These are phyloP conservation scores for Plecturocebus donacophilus DNA, from an alignment of 2,113 vertebrate species.

Conservation along the genomic window DNA sequence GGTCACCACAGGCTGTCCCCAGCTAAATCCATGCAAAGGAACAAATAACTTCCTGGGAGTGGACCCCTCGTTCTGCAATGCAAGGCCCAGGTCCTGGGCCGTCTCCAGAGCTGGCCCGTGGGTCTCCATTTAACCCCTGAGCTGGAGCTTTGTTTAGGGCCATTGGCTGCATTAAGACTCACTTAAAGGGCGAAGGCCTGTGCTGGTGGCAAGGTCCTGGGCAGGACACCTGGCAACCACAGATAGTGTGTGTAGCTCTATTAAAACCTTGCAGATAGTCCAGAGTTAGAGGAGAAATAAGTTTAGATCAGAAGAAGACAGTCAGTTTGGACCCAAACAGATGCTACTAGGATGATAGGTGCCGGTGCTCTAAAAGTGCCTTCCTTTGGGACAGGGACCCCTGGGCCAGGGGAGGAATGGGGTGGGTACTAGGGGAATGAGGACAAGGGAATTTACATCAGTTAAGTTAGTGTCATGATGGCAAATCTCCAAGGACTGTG, in stretches of 20 bases:
- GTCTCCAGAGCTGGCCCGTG: background rate
- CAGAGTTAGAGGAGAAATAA: background rate
- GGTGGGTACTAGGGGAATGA: rapidly evolving
- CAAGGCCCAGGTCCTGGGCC: background rate
- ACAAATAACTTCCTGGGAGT: background rate
- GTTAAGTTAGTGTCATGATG: rapidly evolving
- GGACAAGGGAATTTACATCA: rapidly evolving
- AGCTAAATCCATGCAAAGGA: no score
- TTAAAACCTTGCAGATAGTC: rapidly evolving
- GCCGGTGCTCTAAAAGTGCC: background rate
- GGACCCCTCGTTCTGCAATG: background rate
- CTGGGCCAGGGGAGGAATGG: background rate
- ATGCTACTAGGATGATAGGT: rapidly evolving
- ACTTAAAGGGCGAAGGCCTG: no score
- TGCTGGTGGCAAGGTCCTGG: background rate
- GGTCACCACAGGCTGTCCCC: background rate
- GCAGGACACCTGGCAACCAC: background rate
- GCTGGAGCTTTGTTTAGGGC: no score
- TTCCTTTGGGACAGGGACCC: background rate
- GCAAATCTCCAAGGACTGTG: background rate
- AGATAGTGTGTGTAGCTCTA: no score
- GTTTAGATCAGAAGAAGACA: no score
- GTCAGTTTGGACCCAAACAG: background rate
- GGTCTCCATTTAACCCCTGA: background rate
- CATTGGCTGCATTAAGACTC: background rate